Percentiles rank a stretch among this genome's conserved stretches.
Conservation (phyloP, 1,140 invertebrate genomes). For the Drosophila biarmipes region DNA sequence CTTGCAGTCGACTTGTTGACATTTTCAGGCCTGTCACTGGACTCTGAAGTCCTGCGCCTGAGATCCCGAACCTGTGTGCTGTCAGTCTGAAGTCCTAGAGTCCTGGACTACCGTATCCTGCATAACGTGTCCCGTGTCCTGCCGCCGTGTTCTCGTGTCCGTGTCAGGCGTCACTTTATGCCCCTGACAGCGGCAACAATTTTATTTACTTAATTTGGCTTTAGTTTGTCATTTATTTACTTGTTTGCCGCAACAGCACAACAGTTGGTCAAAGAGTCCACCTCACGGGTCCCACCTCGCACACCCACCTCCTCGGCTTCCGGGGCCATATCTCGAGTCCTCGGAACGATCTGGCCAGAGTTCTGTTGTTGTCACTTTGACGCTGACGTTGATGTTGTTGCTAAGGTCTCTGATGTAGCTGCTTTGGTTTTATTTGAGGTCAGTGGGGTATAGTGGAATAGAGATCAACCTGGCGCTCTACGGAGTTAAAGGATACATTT, state of each 20-base stretch:
- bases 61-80: slow-evolving; percentile 33
- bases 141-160: slow-evolving; percentile 48
- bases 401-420: slow-evolving; percentile 1
- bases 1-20: slow-evolving; percentile 53
- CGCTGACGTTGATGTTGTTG: slow-evolving; percentile 57
- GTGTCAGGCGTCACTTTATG: slow-evolving; percentile 78
- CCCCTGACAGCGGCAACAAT: slow-evolving; percentile 78
- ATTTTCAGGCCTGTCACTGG: slow-evolving; percentile 57
- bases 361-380: slow-evolving; percentile 75
- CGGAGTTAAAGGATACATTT: no score
- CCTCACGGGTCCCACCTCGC: slow-evolving; percentile 18
- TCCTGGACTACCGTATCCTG: slow-evolving; percentile 10
- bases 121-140: slow-evolving; percentile 16
- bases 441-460: not conserved
- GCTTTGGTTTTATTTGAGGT: not conserved
- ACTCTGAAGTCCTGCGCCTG: slow-evolving; percentile 32
- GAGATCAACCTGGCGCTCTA: not conserved
- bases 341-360: slow-evolving; percentile 16
- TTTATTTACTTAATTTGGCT: slow-evolving; percentile 84
- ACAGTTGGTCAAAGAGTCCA: slow-evolving; percentile 34
- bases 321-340: slow-evolving; percentile 25
- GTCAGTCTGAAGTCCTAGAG: slow-evolving; percentile 16
- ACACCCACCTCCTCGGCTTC: slow-evolving; percentile 4
- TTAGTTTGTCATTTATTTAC: slow-evolving; percentile 84
- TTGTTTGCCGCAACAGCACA: slow-evolving; percentile 70